These are phyloP conservation scores for Hypotaenidia okinawae DNA, from an alignment of 2,797 vertebrate genomes.

Conservation along the genomic window DNA sequence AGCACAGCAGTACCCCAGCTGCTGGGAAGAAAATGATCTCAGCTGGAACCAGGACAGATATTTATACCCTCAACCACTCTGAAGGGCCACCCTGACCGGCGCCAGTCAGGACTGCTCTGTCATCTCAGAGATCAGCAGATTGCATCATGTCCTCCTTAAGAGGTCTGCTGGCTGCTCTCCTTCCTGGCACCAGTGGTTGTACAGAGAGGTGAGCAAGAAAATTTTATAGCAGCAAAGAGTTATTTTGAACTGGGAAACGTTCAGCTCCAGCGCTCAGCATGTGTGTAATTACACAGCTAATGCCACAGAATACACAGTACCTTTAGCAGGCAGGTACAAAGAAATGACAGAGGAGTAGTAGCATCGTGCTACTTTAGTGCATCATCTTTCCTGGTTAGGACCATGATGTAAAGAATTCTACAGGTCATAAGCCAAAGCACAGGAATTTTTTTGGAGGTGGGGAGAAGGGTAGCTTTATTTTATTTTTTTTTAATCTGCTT, in stretches of 20 bases:
- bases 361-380: not conserved
- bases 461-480: not conserved
- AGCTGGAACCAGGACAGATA: not conserved
- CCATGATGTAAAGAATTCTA: not conserved
- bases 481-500: not conserved
- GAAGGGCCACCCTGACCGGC: not conserved
- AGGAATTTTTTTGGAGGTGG: not conserved
- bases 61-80: not conserved
- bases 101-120: not conserved
- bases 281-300: not conserved
- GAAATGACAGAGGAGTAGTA: not conserved
- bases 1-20: too few relatives aligned
- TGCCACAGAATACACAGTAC: not conserved
- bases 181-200: accelerated
- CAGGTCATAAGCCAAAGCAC: not conserved
- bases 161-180: not conserved
- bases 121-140: not conserved
- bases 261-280: not conserved
- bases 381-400: not conserved
- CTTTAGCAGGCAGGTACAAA: not conserved
- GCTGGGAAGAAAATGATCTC: too few relatives aligned
- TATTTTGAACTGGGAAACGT: not conserved
- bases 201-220: not conserved
- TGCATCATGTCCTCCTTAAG: not conserved
- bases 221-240: not conserved